Evolutionary conservation across 2,797 vertebrate genomes (phyloP), one percentile per base, ranked within the genome.

Genomic region (Lithobates sylvaticus): DNA sequence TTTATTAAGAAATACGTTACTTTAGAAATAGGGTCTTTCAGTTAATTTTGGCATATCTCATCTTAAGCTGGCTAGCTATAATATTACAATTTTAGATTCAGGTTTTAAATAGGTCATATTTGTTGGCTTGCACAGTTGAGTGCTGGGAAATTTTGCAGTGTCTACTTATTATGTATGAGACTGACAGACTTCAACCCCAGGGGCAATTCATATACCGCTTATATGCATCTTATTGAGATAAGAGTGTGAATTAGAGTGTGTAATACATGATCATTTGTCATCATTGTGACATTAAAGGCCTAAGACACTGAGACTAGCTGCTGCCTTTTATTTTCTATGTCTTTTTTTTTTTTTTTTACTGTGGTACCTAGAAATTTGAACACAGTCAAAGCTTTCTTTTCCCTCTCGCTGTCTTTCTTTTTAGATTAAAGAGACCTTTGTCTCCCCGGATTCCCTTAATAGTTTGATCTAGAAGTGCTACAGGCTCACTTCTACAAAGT

Each of bases 391-490:
- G 74, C 44, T 39, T 76, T 81, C 42, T 80, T 81, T 80, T 77
- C 21, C 81, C 50, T 75, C 64, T 78, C 58, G 27, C 85, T 44
- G 39, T 72, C 67, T 82, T 87, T 32, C 58, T 84, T 87, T 72
- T 61, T 73, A 87, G 86, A 84, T 87, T 84, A 87, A 84, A 84
- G 64, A 84, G 44, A 79, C 61, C 81, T 75, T 70, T 79, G 77
- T 84, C 86, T 71, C 79, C 21, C 15, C 42, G 71, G 80, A 87
- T 70, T 84, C 81, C 81, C 68, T 87, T 87, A 84, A 83, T 61
- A 80, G 81, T 76, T 79, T 84, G 86, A 87, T 87, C 80, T 78
- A 83, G 76, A 54, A 84, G 23, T 23, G 81, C 86, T 87, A 87
- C 86, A 87, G 86, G 81, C 81, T 84, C 61, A 70, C 69, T 87